Evolutionary conservation across 2,797 vertebrate species (phyloP), one percentile per base, ranked within the genome.

Genomic region (Psittacula echo): DNA sequence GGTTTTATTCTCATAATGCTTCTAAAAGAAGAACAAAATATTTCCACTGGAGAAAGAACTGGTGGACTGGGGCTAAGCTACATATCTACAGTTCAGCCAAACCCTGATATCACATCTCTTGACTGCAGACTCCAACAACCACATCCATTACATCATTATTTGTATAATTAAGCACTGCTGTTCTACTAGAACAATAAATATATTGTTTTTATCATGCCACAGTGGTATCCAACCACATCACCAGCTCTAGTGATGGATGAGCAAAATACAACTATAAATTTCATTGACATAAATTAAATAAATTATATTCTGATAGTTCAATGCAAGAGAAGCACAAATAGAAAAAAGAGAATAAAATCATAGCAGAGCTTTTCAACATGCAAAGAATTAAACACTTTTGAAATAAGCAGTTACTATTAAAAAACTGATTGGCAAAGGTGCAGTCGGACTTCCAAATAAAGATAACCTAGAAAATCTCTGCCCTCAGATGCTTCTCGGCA

Each of bases 101-200:
- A 92, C 78, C 22, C 41, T 60, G 74, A 27, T 39, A 42, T 56
- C 67, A 77, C 77, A 60, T 82, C 80, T 92, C 71, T 85, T 60
- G 29, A 53, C 42, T 73, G 44, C 41, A 30, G 92, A 32, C 44
- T 82, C 60, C 64, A 79, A 85, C 87, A 24, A 56, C 21, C 67
- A 71, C 83, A 90, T 73, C 22, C n/a, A 82, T 91, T 84, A 90
- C 93, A 81, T 92, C 86, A 96, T 39, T 66, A 66, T 67, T 87
- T 68, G 34, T 78, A 74, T 39, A 42, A 88, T 80, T 66, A 65
- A 87, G 44, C 42, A 61, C 67, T 48, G 71, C 21, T 94, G 37
- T 87, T 80, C 71, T 64, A 37, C 27, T 74, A 30, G 48, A 85
- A 90, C 32, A 79, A 89, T 56, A 87, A 71, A 65, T 1, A 1